Evolutionary conservation across 2,797 vertebrate genomes (phyloP), one percentile per base, ranked within the genome.

Genomic region (Synanceia verrucosa): DNA sequence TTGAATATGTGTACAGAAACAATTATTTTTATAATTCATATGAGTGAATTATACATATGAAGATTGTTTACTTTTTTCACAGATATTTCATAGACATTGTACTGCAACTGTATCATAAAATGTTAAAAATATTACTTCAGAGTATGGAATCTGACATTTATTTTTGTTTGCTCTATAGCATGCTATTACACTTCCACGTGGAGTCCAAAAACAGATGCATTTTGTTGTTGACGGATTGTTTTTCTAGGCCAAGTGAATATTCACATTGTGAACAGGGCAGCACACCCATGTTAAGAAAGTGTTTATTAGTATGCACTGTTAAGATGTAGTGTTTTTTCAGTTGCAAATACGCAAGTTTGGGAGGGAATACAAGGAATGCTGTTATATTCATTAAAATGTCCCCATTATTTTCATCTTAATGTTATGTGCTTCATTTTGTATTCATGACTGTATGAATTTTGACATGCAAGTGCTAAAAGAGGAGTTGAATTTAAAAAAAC

Each of bases 41-140:
- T 73, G 51, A 91, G 88, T 78, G 63, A 69, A 19, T 7, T 11
- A 14, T 16, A 28, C 70, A 76, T 80, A 86, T 78, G 79, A 83
- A 85, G 76, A 93, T 94, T 93, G 89, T 94, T 92, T 94, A 94
- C 91, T 92, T 95, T 93, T 94, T 91, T 90, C 91, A 94, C 92
- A 72, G 86, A 93, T 91, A 91, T 94, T 95, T 94, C 92, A 83
- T 94, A 94, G 76, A 83, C 65, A 86, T 83, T 87, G 81, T 88
- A 89, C 83, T 90, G 86, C 88, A 91, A 82, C 75, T 82, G 70
- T 91, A 88, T 82, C 79, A 88, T 82, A 81, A 74, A 79, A 82
- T 78, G 78, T 86, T 67, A 85, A 82, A 43, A 87, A 85, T 69
- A 85, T 88, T 64, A 89, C 79, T 84, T 81, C 70, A 86, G 85